A percentile compares a stretch with the other conserved stretches of the same genome.
Conservation (phyloP, 1,140 invertebrate species). For the Drosophila trapezifrons region DNA sequence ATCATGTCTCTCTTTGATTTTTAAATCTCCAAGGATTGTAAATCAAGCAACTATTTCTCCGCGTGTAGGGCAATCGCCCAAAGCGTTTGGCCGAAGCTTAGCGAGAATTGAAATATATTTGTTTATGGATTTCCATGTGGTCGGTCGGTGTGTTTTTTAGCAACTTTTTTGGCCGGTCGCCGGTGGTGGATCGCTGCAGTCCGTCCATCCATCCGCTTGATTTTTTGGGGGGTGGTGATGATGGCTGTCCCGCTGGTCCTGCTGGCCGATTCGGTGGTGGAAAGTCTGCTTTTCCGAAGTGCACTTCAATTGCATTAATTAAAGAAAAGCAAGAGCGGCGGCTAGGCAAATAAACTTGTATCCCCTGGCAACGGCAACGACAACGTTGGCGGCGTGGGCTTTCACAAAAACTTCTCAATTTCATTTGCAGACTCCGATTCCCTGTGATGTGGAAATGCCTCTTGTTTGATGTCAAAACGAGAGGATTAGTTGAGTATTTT, state of each 20-base stretch:
- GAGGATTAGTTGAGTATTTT: slow-evolving; percentile 27
- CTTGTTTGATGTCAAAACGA: slow-evolving; percentile 36
- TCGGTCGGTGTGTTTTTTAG: slow-evolving; percentile 28
- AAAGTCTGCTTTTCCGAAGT: slow-evolving; percentile 65
- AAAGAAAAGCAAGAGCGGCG: slow-evolving; percentile 51
- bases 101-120: slow-evolving; percentile 50
- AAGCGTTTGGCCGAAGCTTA: slow-evolving; percentile 37
- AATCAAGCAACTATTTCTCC: neutral
- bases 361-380: slow-evolving; percentile 13
- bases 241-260: neutral
- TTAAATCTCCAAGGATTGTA: neutral
- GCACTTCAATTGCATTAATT: slow-evolving; percentile 81
- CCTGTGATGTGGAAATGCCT: slow-evolving; percentile 25
- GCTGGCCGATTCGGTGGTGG: slow-evolving; percentile 31
- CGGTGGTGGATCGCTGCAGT: slow-evolving; percentile 32
- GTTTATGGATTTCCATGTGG: slow-evolving; percentile 69
- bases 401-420: slow-evolving; percentile 26
- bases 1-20: neutral
- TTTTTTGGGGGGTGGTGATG: slow-evolving; percentile 18
- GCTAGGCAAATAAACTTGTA: slow-evolving; percentile 34
- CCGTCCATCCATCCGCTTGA: slow-evolving; percentile 6
- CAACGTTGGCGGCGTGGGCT: neutral
- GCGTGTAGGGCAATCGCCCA: slow-evolving; percentile 10
- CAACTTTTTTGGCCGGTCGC: slow-evolving; percentile 19
- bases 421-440: slow-evolving; percentile 33